These are phyloP conservation scores for Proales similis DNA, from an alignment of 1,140 invertebrate genomes.

Conservation along the genomic window DNA sequence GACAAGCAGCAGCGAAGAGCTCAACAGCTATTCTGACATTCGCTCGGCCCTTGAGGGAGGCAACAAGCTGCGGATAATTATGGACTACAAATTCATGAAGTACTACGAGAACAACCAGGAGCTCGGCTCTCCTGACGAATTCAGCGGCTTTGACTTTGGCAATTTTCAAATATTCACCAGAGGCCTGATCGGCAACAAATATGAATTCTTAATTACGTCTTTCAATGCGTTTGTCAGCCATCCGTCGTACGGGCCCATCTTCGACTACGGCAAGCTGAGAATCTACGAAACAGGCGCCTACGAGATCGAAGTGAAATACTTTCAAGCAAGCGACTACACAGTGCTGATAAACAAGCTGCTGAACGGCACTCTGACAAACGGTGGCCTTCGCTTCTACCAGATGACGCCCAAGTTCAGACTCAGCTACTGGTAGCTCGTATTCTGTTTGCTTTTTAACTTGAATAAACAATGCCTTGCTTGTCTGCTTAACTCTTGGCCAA, in stretches of 20 bases:
- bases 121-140: slow-evolving; percentile 2
- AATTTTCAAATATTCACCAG: slow-evolving; percentile 25
- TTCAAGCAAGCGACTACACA: slow-evolving; percentile 6
- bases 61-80: slow-evolving; percentile 9
- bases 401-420: slow-evolving; percentile 5
- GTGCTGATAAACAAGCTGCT: slow-evolving; percentile 10
- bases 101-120: slow-evolving; percentile 7
- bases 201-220: slow-evolving; percentile 21
- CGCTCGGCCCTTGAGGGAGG: not conserved
- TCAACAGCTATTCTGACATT: not conserved
- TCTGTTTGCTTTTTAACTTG: too few relatives aligned
- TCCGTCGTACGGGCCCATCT: slow-evolving; percentile 18
- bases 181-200: not conserved
- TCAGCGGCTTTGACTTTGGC: slow-evolving; percentile 21
- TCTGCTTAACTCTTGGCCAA: too few relatives aligned
- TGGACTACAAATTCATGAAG: slow-evolving; percentile 27
- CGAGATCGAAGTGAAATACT: slow-evolving; percentile 7
- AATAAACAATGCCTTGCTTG: too few relatives aligned
- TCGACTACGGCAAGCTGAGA: slow-evolving; percentile 26
- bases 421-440: too few relatives aligned
- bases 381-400: slow-evolving; percentile 19
- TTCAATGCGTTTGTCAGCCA: slow-evolving; percentile 13
- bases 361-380: not conserved
- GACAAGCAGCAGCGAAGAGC: not conserved
- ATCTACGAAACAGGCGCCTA: slow-evolving; percentile 22